phyloP scores from a whole-genome alignment of 2,113 vertebrate species.

The Brachypteracias leptosomus region DNA sequence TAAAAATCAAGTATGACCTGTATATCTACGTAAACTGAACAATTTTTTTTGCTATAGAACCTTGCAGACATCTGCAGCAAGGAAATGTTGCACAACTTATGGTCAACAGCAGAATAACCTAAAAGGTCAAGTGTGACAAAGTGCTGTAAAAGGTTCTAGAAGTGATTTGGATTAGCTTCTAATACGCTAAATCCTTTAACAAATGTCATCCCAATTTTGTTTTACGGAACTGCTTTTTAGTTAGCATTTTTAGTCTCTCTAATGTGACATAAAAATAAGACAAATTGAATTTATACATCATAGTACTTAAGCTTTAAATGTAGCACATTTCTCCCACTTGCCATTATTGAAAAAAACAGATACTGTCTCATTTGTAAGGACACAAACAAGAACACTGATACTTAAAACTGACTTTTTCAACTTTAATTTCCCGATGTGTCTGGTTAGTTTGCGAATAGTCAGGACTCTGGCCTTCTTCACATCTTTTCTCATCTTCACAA shows the following conservation, averaged over 20 bases:
- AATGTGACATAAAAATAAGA: not conserved
- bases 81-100: not conserved
- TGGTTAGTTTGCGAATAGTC: slow-evolving; percentile 86
- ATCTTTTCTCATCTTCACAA: slow-evolving; percentile 95
- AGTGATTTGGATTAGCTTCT: not conserved
- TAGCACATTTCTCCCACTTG: not conserved
- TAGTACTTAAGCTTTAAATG: not conserved
- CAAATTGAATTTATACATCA: not conserved
- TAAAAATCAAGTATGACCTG: not conserved
- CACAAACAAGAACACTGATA: not conserved
- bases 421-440: slow-evolving; percentile 84
- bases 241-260: not conserved
- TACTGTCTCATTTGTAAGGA: not conserved
- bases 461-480: slow-evolving; percentile 88
- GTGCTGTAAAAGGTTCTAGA: not conserved
- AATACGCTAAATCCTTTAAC: not conserved
- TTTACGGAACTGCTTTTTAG: not conserved
- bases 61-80: not conserved
- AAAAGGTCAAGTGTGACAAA: not conserved
- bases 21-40: not conserved
- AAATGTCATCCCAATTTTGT: not conserved
- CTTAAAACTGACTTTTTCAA: slow-evolving; percentile 82
- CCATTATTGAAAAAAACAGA: not conserved
- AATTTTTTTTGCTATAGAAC: not conserved
- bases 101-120: not conserved